Base-by-base conservation (phyloP, 2,113 vertebrate genomes). In the Pycnonotus jocosus region DNA sequence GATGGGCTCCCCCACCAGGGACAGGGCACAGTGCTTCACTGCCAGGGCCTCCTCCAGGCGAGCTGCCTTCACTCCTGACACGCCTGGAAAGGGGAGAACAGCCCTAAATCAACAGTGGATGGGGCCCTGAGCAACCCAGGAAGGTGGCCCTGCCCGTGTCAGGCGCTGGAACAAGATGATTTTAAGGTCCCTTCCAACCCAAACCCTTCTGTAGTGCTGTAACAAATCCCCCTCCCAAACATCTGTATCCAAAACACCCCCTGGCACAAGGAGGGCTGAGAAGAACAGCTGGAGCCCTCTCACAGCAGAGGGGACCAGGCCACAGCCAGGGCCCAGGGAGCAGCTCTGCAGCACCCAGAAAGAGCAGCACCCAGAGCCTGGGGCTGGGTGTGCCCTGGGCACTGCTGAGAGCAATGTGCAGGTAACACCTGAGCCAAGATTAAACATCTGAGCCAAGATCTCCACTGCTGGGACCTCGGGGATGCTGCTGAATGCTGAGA, bases 1-100 rank as follows among this genome's bases (percentile, higher is more conserved):
- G 94, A 99, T 99, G 11, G 99, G 99, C 80, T 99, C 99, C 7
- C 99, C 99, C 90, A 99, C 99, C 81, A 99, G 97, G 8, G 99
- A 99, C 47, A 99, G 96, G 0, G 99, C 99, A 5, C 99, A 99
- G 97, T 99, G 99, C 84, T 98, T 99, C 7, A 98, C 98, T 1
- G 54, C 68, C 98, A 99, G 92, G 2, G 98, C 99, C 62, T 99
- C 99, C 61, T 98, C 98, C 11, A 98, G 98, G 3, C 98, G 98
- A 47, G 98, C 98, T 3, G 96, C 96, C 51, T 96, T 98, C 33
- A 99, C 98, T 11, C 99, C 99, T 0, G 98, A 98, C 44, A 99
- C 99, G 0, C 99, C 99, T 99, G 96, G 7, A 53, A 33, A 40
- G 51, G 30, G 37, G 12, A 56, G 30, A 70, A 22, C 12, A 47